These are phyloP conservation scores for Halichoeres trimaculatus DNA, from an alignment of 2,113 vertebrate species.

Conservation along the genomic window DNA sequence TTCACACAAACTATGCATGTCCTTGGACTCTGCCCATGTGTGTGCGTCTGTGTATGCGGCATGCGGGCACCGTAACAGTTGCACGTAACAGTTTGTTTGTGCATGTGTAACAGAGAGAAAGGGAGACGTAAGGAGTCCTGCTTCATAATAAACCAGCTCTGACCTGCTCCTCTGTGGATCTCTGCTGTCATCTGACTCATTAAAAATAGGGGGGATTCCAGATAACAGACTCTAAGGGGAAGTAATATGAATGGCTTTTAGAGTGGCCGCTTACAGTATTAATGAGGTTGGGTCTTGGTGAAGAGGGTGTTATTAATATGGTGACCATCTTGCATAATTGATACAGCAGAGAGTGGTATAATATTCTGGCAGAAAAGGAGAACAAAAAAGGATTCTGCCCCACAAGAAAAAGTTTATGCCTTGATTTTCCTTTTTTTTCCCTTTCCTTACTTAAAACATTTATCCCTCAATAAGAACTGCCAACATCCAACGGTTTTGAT, in stretches of 20 bases:
- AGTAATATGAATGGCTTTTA: slow-evolving; percentile 75
- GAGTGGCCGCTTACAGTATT: slow-evolving; percentile 70
- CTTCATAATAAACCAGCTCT: slow-evolving; percentile 28
- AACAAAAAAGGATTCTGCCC: not conserved
- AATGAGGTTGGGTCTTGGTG: slow-evolving; percentile 69
- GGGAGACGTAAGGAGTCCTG: slow-evolving; percentile 45
- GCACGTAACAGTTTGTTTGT: slow-evolving; percentile 32
- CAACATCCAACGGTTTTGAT: slow-evolving; percentile 17
- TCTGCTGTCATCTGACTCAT: slow-evolving; percentile 43
- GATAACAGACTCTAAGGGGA: slow-evolving; percentile 44
- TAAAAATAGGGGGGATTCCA: slow-evolving; percentile 21
- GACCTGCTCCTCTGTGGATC: slow-evolving; percentile 27
- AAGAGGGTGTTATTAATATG: slow-evolving; percentile 63
- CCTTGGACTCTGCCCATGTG: slow-evolving; percentile 2
- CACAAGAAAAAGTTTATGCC: not conserved
- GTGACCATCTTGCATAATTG: slow-evolving; percentile 60
- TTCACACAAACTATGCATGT: slow-evolving; percentile 31
- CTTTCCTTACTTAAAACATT: not conserved
- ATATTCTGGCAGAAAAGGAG: slow-evolving; percentile 36
- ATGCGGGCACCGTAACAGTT: slow-evolving; percentile 27
- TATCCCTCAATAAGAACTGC: slow-evolving; percentile 37
- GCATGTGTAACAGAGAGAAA: slow-evolving; percentile 24
- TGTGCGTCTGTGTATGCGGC: not conserved
- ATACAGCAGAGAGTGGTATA: slow-evolving; percentile 27
- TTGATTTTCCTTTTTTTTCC: not conserved